Evolutionary conservation across 2,888 invertebrate species (phyloP).

Genomic region (Heliconius aoede): DNA sequence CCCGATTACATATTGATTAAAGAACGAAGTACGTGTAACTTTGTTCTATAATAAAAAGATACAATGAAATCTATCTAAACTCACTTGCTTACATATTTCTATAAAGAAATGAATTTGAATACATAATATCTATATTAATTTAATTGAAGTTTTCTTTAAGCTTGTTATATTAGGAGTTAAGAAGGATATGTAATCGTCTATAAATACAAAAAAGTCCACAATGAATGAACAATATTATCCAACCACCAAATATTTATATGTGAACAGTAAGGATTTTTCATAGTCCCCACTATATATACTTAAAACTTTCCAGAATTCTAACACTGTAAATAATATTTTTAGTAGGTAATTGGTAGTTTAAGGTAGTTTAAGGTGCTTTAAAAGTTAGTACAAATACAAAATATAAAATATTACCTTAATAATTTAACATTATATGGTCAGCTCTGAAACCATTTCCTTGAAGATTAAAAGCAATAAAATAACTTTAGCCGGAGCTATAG

Average conservation of each 20-base stretch:
- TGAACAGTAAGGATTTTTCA: background rate
- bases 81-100: background rate
- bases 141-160: background rate
- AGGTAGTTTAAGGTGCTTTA: too few relatives aligned
- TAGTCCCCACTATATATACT: too few relatives aligned
- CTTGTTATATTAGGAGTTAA: too few relatives aligned
- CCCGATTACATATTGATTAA: background rate
- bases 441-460: constrained; percentile 18
- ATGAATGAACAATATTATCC: background rate
- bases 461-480: constrained; percentile 27
- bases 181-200: background rate
- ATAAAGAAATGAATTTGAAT: too few relatives aligned
- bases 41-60: background rate
- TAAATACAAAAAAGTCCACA: background rate
- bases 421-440: constrained; percentile 8
- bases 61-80: background rate
- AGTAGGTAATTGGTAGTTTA: background rate
- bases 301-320: background rate
- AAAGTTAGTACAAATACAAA: background rate
- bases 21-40: background rate
- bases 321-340: background rate
- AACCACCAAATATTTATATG: background rate
- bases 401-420: constrained; percentile 21
- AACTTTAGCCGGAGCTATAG: constrained; percentile 14
- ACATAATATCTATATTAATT: background rate